Percentiles rank a stretch among this genome's conserved stretches.
phyloP scores from a whole-genome alignment of 2,113 vertebrate species.

The Phasianus colchicus region DNA sequence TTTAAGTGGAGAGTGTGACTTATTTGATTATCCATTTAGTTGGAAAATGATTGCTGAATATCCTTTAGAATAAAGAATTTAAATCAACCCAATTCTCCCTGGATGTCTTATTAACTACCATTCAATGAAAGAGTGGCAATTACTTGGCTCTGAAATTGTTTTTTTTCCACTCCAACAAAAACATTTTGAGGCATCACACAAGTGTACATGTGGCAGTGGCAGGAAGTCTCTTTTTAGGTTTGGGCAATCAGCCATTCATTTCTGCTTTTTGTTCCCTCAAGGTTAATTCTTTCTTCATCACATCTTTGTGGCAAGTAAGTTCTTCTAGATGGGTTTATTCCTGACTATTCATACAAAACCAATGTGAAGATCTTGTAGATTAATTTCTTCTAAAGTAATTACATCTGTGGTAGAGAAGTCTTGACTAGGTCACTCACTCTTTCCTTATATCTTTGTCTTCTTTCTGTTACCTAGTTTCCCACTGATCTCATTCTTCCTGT shows the following conservation, averaged over 20 bases:
- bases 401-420: neutral
- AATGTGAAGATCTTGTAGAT: neutral
- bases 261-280: constrained; percentile 1
- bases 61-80: constrained; percentile 32
- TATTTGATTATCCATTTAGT: constrained; percentile 49
- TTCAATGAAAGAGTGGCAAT: constrained; percentile 22
- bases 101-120: constrained; percentile 22
- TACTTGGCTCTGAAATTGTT: constrained; percentile 8
- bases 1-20: constrained; percentile 33
- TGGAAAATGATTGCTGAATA: constrained; percentile 18
- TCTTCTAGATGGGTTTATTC: neutral
- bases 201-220: neutral
- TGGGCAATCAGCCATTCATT: constrained; percentile 3
- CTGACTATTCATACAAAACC: neutral
- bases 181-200: neutral
- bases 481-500: neutral
- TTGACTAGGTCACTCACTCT: neutral
- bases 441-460: neutral
- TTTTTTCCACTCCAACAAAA: neutral
- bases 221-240: constrained; percentile 12
- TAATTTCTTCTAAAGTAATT: neutral
- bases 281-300: neutral
- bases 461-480: neutral
- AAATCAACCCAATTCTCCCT: constrained; percentile 19
- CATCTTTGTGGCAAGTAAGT: neutral